Percentiles rank a stretch among this genome's conserved stretches.
phyloP scores from a whole-genome alignment of 64 coral and sea anemone species.

The Montipora efflorescens region DNA sequence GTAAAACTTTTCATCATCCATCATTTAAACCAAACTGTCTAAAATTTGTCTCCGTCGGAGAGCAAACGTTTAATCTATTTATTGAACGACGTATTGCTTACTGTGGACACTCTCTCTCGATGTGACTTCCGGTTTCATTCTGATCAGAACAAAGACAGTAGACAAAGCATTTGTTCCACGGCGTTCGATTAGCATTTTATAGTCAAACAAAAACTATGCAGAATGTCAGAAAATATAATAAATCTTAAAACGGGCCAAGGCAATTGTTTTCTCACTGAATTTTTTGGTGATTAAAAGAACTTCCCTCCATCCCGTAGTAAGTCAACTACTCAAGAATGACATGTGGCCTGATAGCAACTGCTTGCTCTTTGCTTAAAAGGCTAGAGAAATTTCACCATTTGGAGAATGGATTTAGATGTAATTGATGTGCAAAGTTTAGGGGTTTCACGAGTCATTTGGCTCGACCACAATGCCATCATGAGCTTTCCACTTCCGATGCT shows the following conservation, averaged over 20 bases:
- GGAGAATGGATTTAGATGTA: constrained; percentile 35
- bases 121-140: constrained; percentile 76
- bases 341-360: background rate
- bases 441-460: constrained; percentile 19
- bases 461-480: constrained; percentile 38
- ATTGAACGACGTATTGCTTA: constrained; percentile 58
- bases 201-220: constrained; percentile 19
- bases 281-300: too few species aligned
- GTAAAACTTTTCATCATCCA: background rate
- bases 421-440: constrained; percentile 37
- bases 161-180: constrained; percentile 69
- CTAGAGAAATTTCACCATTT: background rate
- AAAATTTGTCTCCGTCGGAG: background rate
- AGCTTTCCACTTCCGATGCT: constrained; percentile 4
- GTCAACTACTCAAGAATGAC: background rate
- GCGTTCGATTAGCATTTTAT: constrained; percentile 55
- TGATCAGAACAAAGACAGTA: constrained; percentile 58
- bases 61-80: constrained; percentile 28
- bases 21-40: background rate
- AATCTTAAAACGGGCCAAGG: too few species aligned
- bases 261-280: too few species aligned
- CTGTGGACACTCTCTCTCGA: constrained; percentile 55
- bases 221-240: background rate
- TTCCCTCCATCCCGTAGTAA: background rate
- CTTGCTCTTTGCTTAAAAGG: constrained; percentile 10